phyloP scores from a whole-genome alignment of 2,113 vertebrate genomes.

The Murina feae region DNA sequence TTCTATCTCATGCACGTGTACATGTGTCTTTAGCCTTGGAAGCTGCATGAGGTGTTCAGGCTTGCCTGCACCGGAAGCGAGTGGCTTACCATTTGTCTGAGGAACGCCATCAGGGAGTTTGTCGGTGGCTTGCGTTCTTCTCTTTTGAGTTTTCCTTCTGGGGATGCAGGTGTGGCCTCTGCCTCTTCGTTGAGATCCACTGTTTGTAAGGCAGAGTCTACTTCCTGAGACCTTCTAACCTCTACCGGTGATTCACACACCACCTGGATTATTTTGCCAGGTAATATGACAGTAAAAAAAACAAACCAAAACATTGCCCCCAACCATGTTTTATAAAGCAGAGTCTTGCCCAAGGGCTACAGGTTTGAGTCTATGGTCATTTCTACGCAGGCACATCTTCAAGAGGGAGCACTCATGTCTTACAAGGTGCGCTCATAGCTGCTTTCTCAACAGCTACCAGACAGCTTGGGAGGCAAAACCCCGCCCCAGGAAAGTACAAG shows the following conservation, averaged over 20 bases:
- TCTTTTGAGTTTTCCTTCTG: slow-evolving; percentile 57
- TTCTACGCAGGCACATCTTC: background rate
- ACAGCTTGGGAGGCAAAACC: accelerated
- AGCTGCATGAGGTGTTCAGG: accelerated
- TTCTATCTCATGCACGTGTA: accelerated
- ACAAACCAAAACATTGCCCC: no score
- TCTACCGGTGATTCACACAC: slow-evolving; percentile 73
- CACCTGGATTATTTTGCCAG: slow-evolving; percentile 74
- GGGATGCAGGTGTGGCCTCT: background rate
- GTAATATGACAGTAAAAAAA: background rate
- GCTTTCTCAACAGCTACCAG: background rate
- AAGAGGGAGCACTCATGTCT: accelerated
- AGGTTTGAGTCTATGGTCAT: accelerated
- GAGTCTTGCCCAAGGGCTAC: accelerated
- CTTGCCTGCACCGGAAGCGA: accelerated
- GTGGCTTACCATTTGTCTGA: slow-evolving; percentile 83
- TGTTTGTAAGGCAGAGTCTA: slow-evolving; percentile 15
- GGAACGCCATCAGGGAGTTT: slow-evolving; percentile 79
- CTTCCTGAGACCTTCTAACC: slow-evolving; percentile 52
- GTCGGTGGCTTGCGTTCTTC: slow-evolving; percentile 76
- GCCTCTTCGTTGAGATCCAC: slow-evolving; percentile 62
- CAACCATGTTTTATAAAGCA: background rate
- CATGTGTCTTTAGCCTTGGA: accelerated
- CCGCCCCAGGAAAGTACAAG: background rate
- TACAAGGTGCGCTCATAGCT: background rate